phyloP scores from a whole-genome alignment of 2,113 vertebrate species.

The Motacilla tschutschensis region DNA sequence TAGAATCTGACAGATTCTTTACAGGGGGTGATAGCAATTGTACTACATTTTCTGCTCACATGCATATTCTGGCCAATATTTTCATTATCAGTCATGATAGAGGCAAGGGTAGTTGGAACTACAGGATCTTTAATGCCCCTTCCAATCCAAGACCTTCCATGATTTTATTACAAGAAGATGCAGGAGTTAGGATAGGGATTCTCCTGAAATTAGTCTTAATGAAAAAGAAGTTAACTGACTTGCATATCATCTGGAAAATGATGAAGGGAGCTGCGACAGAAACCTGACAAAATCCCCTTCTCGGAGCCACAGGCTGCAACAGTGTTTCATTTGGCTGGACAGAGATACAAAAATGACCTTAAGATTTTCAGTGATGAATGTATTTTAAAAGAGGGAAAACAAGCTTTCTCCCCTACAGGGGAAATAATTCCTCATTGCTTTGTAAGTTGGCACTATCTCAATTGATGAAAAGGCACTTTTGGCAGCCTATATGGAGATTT shows the following conservation, averaged over 20 bases:
- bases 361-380: neutral
- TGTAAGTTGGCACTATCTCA: neutral
- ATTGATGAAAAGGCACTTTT: constrained; percentile 1
- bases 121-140: neutral
- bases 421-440: neutral
- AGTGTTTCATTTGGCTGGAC: neutral
- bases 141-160: neutral
- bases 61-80: neutral
- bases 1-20: neutral
- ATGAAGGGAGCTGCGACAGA: too few relatives aligned
- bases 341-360: neutral
- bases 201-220: neutral
- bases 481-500: neutral
- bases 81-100: neutral
- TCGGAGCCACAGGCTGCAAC: neutral
- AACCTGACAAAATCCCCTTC: neutral
- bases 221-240: neutral
- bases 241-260: fast-evolving
- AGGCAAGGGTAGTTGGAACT: neutral
- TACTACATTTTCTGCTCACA: neutral
- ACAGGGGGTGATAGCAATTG: neutral
- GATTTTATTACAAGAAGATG: neutral
- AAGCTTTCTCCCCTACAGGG: neutral
- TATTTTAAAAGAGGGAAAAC: neutral
- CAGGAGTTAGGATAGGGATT: neutral